These are phyloP conservation scores for Willisornis vidua DNA, from an alignment of 2,113 vertebrate genomes.

Conservation along the genomic window DNA sequence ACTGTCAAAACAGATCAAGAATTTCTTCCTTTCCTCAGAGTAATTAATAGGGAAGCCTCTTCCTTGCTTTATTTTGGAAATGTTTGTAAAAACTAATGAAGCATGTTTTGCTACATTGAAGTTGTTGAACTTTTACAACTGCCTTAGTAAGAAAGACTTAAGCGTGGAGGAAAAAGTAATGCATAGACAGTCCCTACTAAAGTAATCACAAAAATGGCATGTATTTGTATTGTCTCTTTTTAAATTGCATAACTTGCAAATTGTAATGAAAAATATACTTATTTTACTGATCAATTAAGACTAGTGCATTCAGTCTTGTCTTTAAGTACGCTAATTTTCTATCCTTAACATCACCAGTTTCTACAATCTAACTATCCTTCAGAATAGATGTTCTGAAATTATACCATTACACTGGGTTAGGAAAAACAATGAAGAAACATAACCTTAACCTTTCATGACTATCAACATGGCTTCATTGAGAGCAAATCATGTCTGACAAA, in stretches of 20 bases:
- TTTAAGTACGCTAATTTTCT: neutral
- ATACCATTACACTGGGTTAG: neutral
- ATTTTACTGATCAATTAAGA: neutral
- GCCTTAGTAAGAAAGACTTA: neutral
- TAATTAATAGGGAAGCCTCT: constrained; percentile 33
- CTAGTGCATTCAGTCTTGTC: neutral
- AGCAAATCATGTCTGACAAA: neutral
- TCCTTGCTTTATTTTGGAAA: constrained; percentile 63
- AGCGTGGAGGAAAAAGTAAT: neutral
- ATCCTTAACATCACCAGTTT: neutral
- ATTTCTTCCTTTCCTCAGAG: neutral
- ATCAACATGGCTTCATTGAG: neutral
- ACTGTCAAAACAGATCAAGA: constrained; percentile 33
- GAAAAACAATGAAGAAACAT: neutral
- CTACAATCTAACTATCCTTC: neutral
- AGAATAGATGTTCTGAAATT: neutral
- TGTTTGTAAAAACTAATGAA: constrained; percentile 68
- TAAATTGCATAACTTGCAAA: neutral
- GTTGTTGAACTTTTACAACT: constrained; percentile 39
- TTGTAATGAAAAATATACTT: neutral
- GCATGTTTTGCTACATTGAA: constrained; percentile 33
- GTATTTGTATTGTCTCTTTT: constrained; percentile 42
- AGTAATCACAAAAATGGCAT: constrained; percentile 2
- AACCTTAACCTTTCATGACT: neutral
- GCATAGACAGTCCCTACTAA: neutral